Base-by-base conservation (phyloP, 2,113 vertebrate species). In the Bucco capensis region DNA sequence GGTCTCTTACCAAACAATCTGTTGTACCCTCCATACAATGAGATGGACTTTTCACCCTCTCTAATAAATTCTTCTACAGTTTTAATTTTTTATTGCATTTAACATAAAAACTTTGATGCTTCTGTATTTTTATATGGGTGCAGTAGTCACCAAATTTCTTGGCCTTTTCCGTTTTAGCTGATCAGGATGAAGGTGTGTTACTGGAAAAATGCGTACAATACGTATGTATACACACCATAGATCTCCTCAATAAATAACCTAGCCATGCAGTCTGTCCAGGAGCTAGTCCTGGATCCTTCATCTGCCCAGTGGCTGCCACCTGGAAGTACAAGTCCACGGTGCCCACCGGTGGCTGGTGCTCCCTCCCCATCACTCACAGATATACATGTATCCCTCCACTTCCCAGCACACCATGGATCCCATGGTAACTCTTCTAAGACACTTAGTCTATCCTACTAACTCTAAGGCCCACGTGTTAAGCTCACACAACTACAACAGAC, bases 311-410 rank as follows among this genome's bases (percentile, higher is more conserved):
- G 66, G 47, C 46, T 58, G 33, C 19, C 15, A 47, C 7, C 30
- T 35, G 33, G 21, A 64, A 51, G 18, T 58, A 40, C 12, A 44
- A 35, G 42, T 27, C 15, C 25, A 5, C 28, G 15, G 19, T 40
- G 46, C 15, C 22, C 0, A 0, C 5, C 42, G 51, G 37, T 33
- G 25, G 24, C 62, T 70, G 15, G 14, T 57, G 8, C 18, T 76
- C 18, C 18, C 14, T 7, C 25, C 12, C 21, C 12, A 10, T 56
- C 15, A 9, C 33, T n/a, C 31, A 61, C 19, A 28, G 51, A 25
- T 49, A 19, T 0, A 1, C 17, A 9, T 53, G 42, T 23, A 53
- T n/a, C 7, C 7, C 14, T 6, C 7, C 7, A 12, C 15, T 30
- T 42, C 38, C 19, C 38, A 33, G 24, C 9, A 42, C 33, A 19